Evolutionary conservation across 2,113 vertebrate genomes (phyloP).

Genomic region (Micronycteris hirsuta): DNA sequence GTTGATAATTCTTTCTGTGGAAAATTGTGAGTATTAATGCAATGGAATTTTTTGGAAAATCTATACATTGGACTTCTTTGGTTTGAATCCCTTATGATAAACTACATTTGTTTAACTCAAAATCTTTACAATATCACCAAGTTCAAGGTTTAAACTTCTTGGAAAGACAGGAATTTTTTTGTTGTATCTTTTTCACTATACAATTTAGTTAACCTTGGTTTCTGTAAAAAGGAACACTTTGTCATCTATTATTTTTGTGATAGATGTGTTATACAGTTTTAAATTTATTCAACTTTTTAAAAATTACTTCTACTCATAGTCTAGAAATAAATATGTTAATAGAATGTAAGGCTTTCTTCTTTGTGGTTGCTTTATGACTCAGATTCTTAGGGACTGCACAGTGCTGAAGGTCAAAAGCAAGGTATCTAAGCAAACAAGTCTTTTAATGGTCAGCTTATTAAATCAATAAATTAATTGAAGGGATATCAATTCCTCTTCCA

Average conservation of each 20-base stretch:
- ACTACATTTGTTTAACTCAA: not conserved
- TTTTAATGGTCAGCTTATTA: not conserved
- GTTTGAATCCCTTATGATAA: not conserved
- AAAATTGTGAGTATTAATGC: not conserved
- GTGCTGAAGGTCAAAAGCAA: not conserved
- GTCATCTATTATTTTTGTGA: not conserved
- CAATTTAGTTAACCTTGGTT: not conserved
- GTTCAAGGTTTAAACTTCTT: not conserved
- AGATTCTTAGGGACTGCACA: not conserved
- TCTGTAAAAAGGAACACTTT: not conserved
- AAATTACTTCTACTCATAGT: not conserved
- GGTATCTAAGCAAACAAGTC: not conserved
- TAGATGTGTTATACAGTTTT: not conserved
- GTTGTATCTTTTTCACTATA: not conserved
- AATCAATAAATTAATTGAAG: slow-evolving; percentile 19
- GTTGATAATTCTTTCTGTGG: not conserved
- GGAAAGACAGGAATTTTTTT: not conserved
- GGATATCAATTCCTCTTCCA: not conserved
- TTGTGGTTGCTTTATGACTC: not conserved
- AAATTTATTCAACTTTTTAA: not conserved
- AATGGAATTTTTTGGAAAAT: not conserved
- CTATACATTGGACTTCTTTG: not conserved
- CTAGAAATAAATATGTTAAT: not conserved
- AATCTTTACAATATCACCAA: not conserved
- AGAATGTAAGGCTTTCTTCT: not conserved